Base-by-base conservation (phyloP, 2,113 vertebrate species). In the Leptodactylus fuscus region DNA sequence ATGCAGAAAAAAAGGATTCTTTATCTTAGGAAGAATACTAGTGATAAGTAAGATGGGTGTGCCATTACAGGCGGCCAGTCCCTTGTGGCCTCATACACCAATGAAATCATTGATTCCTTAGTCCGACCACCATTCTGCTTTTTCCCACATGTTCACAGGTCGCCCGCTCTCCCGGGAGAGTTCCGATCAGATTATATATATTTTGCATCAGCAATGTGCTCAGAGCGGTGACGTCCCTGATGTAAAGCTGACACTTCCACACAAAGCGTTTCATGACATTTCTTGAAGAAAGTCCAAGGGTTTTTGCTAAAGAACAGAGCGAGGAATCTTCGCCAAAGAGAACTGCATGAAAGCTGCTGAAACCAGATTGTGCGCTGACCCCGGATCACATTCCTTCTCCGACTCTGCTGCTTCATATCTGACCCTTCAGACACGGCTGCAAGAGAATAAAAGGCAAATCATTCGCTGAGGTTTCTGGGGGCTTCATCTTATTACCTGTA, bases 291-390 rank as follows among this genome's bases (percentile, higher is more conserved):
- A 71, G 32, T 85, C 76, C 74, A 69, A 74, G 5, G 3, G 9
- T 82, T 41, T 73, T 22, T 82, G 65, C 32, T 27, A 58, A 36
- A 80, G 73, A 85, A 85, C 73, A 80, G 46, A 13, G 44, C 29
- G 34, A 44, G 49, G 55, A 67, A 32, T 7, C 60, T 16, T 38
- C 7, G 62, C 83, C 83, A 85, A 71, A 58, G 10, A 85, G 75
- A 85, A 80, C 83, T 71, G 76, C 83, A 44, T 32, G 24, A 70
- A 85, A 46, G 75, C 83, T 80, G 83, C 76, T 80, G 58, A 71
- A 85, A 85, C 83, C 83, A 80, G 83, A 85, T 71, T 85, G 60
- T 41, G 48, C 53, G 27, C 18, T 75, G 22, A 55, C 76, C 76
- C 48, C 62, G 10, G 46, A n/a, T 18, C 53, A 36, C 74, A 79